Base-by-base conservation (phyloP, 2,797 vertebrate genomes). In the Tinamus major region DNA sequence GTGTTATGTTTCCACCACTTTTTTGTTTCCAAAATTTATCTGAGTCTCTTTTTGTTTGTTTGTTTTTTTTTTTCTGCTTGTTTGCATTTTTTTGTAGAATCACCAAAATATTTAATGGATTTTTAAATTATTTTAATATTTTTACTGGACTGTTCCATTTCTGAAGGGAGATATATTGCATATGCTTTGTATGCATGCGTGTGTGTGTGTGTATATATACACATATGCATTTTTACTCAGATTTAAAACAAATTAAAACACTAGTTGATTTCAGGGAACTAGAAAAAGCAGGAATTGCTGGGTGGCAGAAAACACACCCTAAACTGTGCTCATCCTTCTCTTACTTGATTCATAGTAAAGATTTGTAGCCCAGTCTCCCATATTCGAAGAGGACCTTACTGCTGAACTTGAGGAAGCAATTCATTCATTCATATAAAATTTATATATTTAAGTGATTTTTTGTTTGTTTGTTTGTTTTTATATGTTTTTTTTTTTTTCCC, bases 1-100 rank as follows among this genome's bases (percentile, higher is more conserved):
- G 13, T 67, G 6, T 15, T 53, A 2, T 49, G n/a, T 42, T 87
- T 78, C 33, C 27, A n/a, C 13, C 14, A 26, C 49, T 51, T 51
- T 51, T 26, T 6, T 51, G 49, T 26, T 51, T 51, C 49, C 75
- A 51, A 49, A 39, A 42, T 56, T 75, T 75, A 37, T 46, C 39
- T 21, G 1, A 35, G 4, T 0, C 24, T 51, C 7, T 0, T 6
- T 51, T 51, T 26, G 26, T 26, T 27, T 42, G 14, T 15, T 42
- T 49, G 35, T 24, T 49, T 26, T 17, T 10, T 51, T 26, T 37
- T 84, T 81, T 33, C 14, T 3, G 20, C 4, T 11, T 71, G 5
- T 59, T 87, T 65, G 5, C 18, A 10, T 27, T n/a, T n/a, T 31
- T 31, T 76, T 58, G 10, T 10, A 31, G 21, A 27, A 53, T 81